Base-by-base conservation (phyloP, 2,797 vertebrate genomes). In the Xerus rutilus region DNA sequence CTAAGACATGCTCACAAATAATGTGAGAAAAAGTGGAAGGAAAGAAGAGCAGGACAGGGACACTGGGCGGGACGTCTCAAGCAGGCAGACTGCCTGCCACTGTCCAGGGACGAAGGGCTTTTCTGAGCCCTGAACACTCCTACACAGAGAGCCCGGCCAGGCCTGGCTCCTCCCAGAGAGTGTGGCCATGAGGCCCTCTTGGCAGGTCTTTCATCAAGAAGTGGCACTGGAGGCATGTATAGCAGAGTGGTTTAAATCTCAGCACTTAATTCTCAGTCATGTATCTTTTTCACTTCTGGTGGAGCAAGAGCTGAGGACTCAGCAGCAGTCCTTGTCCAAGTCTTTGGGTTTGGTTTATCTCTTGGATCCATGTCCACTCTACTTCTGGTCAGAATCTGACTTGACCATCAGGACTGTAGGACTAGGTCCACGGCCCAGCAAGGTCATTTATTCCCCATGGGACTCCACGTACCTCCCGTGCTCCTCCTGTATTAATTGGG, bases 391-490 rank as follows among this genome's bases (percentile, higher is more conserved):
- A 8, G 83, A 35, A 39, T 15, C 35, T 65, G 64, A 20, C 39
- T 49, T 8, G 45, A 28, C 43, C 47, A 12, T 54, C n/a, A 62
- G 59, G 86, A 82, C 30, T 10, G 23, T 30, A 67, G 18, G 62
- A 77, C 35, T 70, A 52, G 28, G 62, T 12, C 35, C 47, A 52
- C 12, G 30, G 14, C 43, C 23, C 78, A 25, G 43, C 12, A 6
- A 69, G 28, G 11, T n/a, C 5, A 4, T 49, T 49, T 28, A 4
- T 39, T 43, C 43, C 76, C 35, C 15, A 62, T 9, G 25, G 90
- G 54, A 49, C 5, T 0, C 67, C 72, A 4, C 23, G 54, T 1
- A 25, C 20, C 39, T 5, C 5, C 43, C 1, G 4, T 12, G 1
- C 21, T 32, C 2, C 64, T 73, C 20, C 32, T 21, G 74, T 39